These are phyloP conservation scores for Crambe crambe DNA, from an alignment of 37 sponge, comb jelly and placozoan genomes.

Conservation along the genomic window DNA sequence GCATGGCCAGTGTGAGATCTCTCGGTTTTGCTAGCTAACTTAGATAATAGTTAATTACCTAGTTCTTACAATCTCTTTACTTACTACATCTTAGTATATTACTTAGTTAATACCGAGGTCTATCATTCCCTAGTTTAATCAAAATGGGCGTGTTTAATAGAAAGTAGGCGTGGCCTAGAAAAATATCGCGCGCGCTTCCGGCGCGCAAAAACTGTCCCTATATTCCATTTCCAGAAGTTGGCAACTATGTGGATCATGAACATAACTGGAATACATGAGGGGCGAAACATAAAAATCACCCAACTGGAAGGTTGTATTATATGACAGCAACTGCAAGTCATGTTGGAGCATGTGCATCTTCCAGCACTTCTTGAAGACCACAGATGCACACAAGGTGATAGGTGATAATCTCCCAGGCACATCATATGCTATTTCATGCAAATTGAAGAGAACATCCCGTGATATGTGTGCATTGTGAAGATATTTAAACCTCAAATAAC, in stretches of 20 bases:
- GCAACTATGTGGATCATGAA: constrained; percentile 59
- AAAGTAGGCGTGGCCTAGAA: too few species aligned
- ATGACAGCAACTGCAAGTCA: constrained; percentile 41
- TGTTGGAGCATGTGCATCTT: constrained; percentile 27
- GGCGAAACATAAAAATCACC: constrained; percentile 61
- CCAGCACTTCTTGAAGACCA: constrained; percentile 43
- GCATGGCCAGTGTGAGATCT: too few species aligned
- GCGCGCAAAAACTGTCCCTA: too few species aligned
- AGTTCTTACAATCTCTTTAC: too few species aligned
- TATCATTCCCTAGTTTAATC: too few species aligned
- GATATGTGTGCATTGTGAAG: constrained; percentile 17
- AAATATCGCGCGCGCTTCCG: too few species aligned
- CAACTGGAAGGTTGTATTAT: constrained; percentile 65
- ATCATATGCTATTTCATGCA: constrained; percentile 54
- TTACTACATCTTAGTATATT: too few species aligned
- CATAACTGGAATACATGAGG: constrained; percentile 36
- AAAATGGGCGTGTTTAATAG: too few species aligned
- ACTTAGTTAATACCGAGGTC: too few species aligned
- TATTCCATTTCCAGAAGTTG: too few species aligned
- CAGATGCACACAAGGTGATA: constrained; percentile 59
- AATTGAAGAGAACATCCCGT: constrained; percentile 49
- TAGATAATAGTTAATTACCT: too few species aligned
- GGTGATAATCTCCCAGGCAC: constrained; percentile 48
- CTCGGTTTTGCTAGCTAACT: too few species aligned
- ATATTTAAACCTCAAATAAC: constrained; percentile 8